Conservation (phyloP, 2,888 invertebrate genomes). For the Entomobrya proxima region DNA sequence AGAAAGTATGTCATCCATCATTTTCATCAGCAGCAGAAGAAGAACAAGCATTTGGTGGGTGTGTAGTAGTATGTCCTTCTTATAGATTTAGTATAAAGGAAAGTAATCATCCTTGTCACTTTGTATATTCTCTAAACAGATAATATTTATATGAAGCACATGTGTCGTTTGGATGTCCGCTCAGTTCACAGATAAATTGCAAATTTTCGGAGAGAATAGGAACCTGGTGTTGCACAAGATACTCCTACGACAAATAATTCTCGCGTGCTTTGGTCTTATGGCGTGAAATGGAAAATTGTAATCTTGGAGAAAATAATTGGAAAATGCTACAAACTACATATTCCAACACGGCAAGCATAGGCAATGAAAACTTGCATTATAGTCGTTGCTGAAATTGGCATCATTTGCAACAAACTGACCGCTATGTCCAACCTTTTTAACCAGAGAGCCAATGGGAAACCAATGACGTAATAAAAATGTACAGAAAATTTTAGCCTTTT, state of each 20-base stretch:
- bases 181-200: not conserved
- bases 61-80: too few relatives aligned
- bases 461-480: too few relatives aligned
- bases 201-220: not conserved
- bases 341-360: not conserved
- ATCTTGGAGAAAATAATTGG: not conserved
- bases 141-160: too few relatives aligned
- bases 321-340: not conserved
- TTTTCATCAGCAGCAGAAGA: not conserved
- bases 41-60: not conserved
- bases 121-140: too few relatives aligned
- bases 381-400: too few relatives aligned
- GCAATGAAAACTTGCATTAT: too few relatives aligned
- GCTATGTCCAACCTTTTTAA: too few relatives aligned
- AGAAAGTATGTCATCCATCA: constrained; percentile 1
- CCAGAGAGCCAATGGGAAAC: too few relatives aligned
- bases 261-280: not conserved
- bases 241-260: not conserved
- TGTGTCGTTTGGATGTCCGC: not conserved
- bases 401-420: too few relatives aligned
- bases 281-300: not conserved
- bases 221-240: not conserved
- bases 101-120: too few relatives aligned
- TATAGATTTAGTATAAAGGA: too few relatives aligned
- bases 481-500: too few relatives aligned